Conservation (phyloP, 2,888 invertebrate genomes). For the Romanomermis culicivorax region DNA sequence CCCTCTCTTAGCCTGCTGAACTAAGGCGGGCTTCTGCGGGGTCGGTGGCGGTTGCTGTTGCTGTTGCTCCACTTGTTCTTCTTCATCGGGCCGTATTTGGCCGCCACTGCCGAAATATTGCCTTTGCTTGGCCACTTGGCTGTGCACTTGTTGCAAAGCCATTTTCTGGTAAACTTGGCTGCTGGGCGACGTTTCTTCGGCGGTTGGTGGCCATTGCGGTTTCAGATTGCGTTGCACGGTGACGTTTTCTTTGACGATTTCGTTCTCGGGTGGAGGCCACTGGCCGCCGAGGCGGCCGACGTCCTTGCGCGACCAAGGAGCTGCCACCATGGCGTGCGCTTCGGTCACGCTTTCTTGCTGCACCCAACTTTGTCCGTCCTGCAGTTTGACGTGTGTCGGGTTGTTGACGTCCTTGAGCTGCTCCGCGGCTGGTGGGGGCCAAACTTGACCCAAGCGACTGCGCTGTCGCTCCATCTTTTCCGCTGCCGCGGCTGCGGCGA, state of each 20-base stretch:
- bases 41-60: background rate
- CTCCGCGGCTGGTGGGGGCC: background rate
- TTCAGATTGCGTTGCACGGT: background rate
- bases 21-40: background rate
- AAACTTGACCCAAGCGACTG: background rate
- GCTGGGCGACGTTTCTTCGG: background rate
- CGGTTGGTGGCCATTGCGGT: background rate
- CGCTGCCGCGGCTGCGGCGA: background rate
- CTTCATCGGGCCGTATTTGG: background rate
- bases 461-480: background rate
- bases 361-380: background rate
- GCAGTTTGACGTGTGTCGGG: background rate
- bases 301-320: background rate
- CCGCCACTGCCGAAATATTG: background rate
- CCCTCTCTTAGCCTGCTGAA: background rate
- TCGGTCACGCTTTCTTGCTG: background rate
- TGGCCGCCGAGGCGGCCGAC: background rate
- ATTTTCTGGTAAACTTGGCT: background rate
- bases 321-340: background rate
- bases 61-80: background rate
- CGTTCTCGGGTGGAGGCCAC: conserved; percentile 2
- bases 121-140: background rate
- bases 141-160: conserved; percentile 2
- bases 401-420: background rate
- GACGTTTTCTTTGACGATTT: background rate